phyloP scores from a whole-genome alignment of 2,113 vertebrate genomes.

The Burhinus oedicnemus region DNA sequence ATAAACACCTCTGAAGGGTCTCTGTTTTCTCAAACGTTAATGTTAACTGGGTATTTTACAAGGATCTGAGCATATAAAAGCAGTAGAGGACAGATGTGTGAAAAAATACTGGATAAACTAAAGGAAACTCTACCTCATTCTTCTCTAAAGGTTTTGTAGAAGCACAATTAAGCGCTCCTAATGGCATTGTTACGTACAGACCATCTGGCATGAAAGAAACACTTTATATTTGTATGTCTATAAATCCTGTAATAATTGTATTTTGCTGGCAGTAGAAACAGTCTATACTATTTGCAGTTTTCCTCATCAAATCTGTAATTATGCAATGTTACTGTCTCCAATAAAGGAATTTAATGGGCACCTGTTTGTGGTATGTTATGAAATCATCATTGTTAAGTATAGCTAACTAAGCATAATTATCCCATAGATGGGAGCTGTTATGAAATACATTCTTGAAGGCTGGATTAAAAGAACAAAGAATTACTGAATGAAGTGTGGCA shows the following conservation, averaged over 20 bases:
- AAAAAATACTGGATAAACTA: conserved; percentile 51
- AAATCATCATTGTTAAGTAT: conserved; percentile 2
- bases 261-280: conserved; percentile 69
- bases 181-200: conserved; percentile 59
- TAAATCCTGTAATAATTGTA: conserved; percentile 70
- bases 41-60: conserved; percentile 40
- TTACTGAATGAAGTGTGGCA: not conserved
- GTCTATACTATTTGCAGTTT: conserved; percentile 60
- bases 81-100: conserved; percentile 28
- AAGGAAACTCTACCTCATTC: conserved; percentile 77
- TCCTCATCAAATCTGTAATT: conserved; percentile 71
- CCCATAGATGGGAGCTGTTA: not conserved
- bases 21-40: conserved; percentile 29
- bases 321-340: conserved; percentile 68
- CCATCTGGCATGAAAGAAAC: conserved; percentile 66
- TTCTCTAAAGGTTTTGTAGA: conserved; percentile 72
- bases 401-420: not conserved
- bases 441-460: not conserved
- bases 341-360: conserved; percentile 74
- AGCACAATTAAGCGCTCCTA: conserved; percentile 71
- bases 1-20: conserved; percentile 32
- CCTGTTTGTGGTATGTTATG: conserved; percentile 41
- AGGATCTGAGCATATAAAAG: conserved; percentile 35
- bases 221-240: conserved; percentile 68
- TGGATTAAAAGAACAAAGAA: not conserved